Conservation (phyloP, 1,140 invertebrate genomes). For the Bombus soroeensis region DNA sequence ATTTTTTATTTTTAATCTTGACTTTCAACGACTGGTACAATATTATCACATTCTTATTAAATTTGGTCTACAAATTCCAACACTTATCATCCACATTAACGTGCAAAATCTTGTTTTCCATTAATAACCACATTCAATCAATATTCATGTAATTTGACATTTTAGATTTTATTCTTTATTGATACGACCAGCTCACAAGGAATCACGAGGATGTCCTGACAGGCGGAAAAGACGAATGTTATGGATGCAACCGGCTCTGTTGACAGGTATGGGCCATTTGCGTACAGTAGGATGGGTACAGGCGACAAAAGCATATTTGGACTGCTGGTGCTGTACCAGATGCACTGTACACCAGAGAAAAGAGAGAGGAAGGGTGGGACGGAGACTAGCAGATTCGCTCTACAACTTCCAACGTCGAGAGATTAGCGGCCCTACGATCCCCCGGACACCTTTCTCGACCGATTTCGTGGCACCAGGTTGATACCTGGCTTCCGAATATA, state of each 20-base stretch:
- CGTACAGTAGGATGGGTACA: slow-evolving; percentile 70
- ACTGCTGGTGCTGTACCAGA: slow-evolving; percentile 75
- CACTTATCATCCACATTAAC: not conserved
- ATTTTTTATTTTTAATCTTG: not conserved
- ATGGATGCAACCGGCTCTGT: slow-evolving; percentile 56
- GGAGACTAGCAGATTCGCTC: slow-evolving; percentile 62
- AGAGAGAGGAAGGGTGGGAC: not conserved
- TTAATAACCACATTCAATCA: not conserved
- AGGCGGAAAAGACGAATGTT: slow-evolving; percentile 40
- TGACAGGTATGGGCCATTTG: slow-evolving; percentile 73
- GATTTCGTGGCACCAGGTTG: not conserved
- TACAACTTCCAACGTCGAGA: slow-evolving; percentile 71
- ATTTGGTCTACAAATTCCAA: not conserved
- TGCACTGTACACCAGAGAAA: slow-evolving; percentile 59
- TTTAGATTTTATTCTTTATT: not conserved
- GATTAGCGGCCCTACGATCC: slow-evolving; percentile 62
- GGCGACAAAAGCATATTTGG: slow-evolving; percentile 76
- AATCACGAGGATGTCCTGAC: not conserved
- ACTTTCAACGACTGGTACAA: too few relatives aligned
- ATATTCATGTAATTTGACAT: too few relatives aligned
- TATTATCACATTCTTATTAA: not conserved
- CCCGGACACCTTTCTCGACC: not conserved
- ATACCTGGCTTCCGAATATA: slow-evolving; percentile 3
- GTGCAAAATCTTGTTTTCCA: not conserved
- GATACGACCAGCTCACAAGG: too few relatives aligned